Evolutionary conservation across 1,140 invertebrate genomes (phyloP).

Genomic region (Oryzaephilus surinamensis): DNA sequence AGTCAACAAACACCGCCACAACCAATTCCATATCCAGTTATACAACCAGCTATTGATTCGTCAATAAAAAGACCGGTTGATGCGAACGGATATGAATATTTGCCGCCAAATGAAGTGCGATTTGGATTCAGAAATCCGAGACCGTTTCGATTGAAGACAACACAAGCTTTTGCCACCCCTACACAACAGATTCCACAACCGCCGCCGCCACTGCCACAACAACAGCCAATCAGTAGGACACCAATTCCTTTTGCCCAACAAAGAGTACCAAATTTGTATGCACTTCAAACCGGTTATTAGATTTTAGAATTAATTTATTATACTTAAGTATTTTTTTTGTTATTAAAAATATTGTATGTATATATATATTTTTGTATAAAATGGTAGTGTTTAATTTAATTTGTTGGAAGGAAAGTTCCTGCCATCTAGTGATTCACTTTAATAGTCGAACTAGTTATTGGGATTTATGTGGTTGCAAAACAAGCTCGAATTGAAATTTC

Average conservation of each 20-base stretch:
- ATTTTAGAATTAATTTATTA: too few species aligned
- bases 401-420: too few species aligned
- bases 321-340: too few species aligned
- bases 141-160: constrained; percentile 13
- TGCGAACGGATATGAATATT: constrained; percentile 24
- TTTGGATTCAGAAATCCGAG: constrained; percentile 18
- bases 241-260: neutral
- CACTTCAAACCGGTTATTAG: too few species aligned
- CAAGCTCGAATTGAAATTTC: too few species aligned
- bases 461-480: too few species aligned
- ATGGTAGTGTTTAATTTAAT: too few species aligned
- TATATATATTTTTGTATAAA: too few species aligned
- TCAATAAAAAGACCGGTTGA: constrained; percentile 13
- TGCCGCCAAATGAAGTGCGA: constrained; percentile 16
- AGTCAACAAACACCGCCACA: constrained; percentile 13
- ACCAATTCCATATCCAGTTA: constrained; percentile 2
- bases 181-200: constrained; percentile 12
- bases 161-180: constrained; percentile 18
- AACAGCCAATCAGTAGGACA: neutral
- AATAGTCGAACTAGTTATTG: too few species aligned
- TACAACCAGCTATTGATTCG: constrained; percentile 6
- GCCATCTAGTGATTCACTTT: too few species aligned
- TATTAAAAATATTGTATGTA: too few species aligned
- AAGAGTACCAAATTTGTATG: too few species aligned
- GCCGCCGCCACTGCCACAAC: neutral